Base-by-base conservation (phyloP, 2,113 vertebrate species). In the Sus scrofa region DNA sequence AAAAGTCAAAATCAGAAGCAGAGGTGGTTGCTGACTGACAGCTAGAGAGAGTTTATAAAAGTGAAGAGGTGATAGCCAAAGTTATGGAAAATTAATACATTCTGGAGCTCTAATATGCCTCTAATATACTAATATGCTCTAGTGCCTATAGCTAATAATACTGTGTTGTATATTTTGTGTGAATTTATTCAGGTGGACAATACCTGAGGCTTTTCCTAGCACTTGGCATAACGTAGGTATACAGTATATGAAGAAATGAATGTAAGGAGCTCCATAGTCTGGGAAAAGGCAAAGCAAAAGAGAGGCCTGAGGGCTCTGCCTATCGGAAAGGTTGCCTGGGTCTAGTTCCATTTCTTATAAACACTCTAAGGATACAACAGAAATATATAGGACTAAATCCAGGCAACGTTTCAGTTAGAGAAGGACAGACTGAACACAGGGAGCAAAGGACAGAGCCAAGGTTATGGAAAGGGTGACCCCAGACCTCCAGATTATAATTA, bases 281-380 rank as follows among this genome's bases (percentile, higher is more conserved):
- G 30, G n/a, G 63, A 71, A 83, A 86, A 63, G 24, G 6, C 7
- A 68, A 79, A 77, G 30, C 7, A 27, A 68, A 78, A 89, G n/a
- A 63, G 16, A 65, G 4, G 4, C 0, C 15, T 56, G 6, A 74
- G 4, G 18, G 3, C 18, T 89, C 68, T 71, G 18, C 9, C 52
- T 92, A 19, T 13, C 26, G 78, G 19, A 91, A 88, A 82, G 73
- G 8, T 81, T 84, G 44, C 71, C 27, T 50, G 37, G 1, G 0
- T 93, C 58, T 94, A 84, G 54, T 89, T 83, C 18, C 74, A 24
- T 44, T 91, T 95, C 68, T 86, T 86, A 27, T 52, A 83, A 60
- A 54, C 27, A 73, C 2, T 83, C 2, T 70, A 44, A 94, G 54
- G 19, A 68, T 73, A 15, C 11, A 32, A 0, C 4, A 93, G 32